Conservation (phyloP, 2,113 vertebrate genomes). For the Trochalopteron elliotii region DNA sequence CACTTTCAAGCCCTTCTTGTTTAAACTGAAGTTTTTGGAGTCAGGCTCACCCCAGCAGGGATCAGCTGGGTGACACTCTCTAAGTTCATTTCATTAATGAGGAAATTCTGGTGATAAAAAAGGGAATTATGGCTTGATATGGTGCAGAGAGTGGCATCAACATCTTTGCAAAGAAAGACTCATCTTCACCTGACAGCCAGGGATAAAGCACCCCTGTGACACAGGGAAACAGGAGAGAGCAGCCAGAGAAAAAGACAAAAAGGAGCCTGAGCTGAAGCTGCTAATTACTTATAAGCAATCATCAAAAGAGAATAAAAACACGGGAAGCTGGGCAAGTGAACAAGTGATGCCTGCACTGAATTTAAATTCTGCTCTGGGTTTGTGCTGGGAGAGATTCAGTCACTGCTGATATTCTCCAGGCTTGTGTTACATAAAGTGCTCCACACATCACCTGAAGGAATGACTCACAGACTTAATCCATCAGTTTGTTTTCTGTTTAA, state of each 20-base stretch:
- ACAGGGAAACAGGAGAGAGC: not conserved
- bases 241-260: not conserved
- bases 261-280: not conserved
- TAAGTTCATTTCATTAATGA: not conserved
- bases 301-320: not conserved
- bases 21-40: not conserved
- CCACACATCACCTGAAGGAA: not conserved
- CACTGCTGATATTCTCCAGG: not conserved
- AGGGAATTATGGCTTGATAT: not conserved
- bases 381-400: not conserved
- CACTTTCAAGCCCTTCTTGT: not conserved
- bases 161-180: not conserved
- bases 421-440: not conserved
- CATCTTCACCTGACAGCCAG: not conserved
- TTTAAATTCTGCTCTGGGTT: not conserved
- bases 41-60: not conserved
- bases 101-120: not conserved
- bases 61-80: not conserved
- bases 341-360: not conserved
- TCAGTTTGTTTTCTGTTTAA: constrained; percentile 37
- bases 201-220: not conserved
- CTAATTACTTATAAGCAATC: not conserved
- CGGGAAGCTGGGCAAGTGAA: not conserved
- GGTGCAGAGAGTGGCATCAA: not conserved
- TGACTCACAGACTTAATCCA: constrained; percentile 26